Percentiles rank a stretch among this genome's conserved stretches.
phyloP scores from a whole-genome alignment of 1,140 invertebrate genomes.

The Panagrolaimus sp. region DNA sequence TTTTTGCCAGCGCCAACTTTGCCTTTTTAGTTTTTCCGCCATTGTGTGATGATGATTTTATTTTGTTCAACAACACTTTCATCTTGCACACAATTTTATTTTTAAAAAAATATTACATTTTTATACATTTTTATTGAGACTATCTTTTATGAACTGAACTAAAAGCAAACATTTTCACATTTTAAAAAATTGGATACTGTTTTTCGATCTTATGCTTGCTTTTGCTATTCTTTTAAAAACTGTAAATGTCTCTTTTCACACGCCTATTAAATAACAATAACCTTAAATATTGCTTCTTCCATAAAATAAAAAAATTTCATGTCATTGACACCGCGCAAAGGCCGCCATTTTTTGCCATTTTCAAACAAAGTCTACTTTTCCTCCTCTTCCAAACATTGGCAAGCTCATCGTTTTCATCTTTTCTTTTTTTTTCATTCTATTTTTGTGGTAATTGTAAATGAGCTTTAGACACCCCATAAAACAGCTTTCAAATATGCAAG shows the following conservation, averaged over 20 bases:
- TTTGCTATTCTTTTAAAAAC: no score
- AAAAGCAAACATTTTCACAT: background rate
- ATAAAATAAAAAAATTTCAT: no score
- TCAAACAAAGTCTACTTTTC: no score
- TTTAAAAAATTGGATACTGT: background rate
- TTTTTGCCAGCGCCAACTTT: background rate
- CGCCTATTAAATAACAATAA: no score
- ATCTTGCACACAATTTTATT: background rate
- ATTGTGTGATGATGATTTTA: background rate
- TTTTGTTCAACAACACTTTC: background rate
- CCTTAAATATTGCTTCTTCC: no score
- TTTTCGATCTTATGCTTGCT: background rate
- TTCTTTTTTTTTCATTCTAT: background rate
- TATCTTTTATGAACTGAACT: background rate
- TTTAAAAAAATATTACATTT: background rate
- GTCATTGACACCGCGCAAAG: no score
- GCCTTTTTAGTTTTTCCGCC: constrained; percentile 15
- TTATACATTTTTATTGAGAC: background rate
- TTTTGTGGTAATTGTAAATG: background rate
- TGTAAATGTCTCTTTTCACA: no score
- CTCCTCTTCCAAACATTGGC: no score
- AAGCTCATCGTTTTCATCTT: background rate
- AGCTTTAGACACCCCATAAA: constrained; percentile 2
- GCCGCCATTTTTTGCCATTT: no score
- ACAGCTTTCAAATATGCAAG: background rate